Evolutionary conservation across 2,888 invertebrate species (phyloP), one percentile per base, ranked within the genome.

Genomic region (Sphaerophoria taeniata): DNA sequence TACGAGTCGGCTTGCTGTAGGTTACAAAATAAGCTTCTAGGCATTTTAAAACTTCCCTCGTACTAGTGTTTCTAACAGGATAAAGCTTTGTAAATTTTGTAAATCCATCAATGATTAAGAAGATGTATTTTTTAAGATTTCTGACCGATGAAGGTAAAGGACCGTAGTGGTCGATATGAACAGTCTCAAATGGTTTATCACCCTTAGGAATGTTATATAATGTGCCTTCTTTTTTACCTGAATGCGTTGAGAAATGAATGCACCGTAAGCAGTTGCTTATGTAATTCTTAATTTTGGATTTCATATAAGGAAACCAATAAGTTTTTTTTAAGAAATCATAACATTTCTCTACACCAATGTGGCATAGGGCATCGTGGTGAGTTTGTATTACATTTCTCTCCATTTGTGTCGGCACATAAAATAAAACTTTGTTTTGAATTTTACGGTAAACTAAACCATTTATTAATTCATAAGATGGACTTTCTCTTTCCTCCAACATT

Each of bases 321-420:
- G 34, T 55, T 12, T 55, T 55, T 31, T n/a, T 55, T 33, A 55
- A 55, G 33, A 55, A 55, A 55, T 55, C 55, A n/a, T 55, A 55
- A 6, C 55, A 33, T 9, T 55, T 55, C n/a, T 55, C 55, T 12
- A 55, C 55, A 12, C 33, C 53, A 33, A 33, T 4, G 5, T 31
- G 53, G 33, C 53, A 33, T 16, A 33, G 4, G 6, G 53, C 33
- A 53, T 11, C 55, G n/a, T 55, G 55, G 31, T 55, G 55, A 55
- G 55, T 55, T n/a, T 55, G 55, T 11, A 55, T 33, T 0, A 55
- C 55, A 6, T 55, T 55, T 33, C 55, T 55, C 33, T 55, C 55
- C 55, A 55, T 55, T 43, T 33, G 53, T 31, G 33, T 12, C 12
- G 53, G 53, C 0, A 55, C 53, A 55, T 55, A 33, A 12, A 55